Evolutionary conservation across 2,797 vertebrate genomes (phyloP), one percentile per base, ranked within the genome.

Genomic region (Helarctos malayanus): DNA sequence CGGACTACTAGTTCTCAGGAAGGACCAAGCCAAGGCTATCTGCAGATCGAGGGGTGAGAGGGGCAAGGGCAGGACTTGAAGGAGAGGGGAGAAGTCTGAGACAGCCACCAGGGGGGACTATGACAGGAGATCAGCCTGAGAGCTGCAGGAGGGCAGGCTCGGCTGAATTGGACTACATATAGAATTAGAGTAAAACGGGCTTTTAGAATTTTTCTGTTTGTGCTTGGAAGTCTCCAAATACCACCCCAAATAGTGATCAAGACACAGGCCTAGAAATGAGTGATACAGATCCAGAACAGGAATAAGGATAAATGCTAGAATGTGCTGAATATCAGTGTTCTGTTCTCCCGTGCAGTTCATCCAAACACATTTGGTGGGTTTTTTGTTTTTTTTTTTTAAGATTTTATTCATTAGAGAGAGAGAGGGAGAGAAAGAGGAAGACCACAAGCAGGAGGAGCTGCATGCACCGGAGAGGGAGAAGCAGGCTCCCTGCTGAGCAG

Each of bases 261-360:
- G 56, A 38, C 32, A 45, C 9, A 45, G 59, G 19, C 78, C 27
- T 78, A 52, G 14, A 57, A 59, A 76, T 2, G 4, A 4, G 1
- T 27, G 18, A 32, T 6, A 47, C 25, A 80, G 63, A 19, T 32
- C 75, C 68, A 73, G 68, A 71, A 68, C 6, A 35, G 21, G 63
- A 52, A 68, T 9, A 41, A 45, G 12, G 21, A 6, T 32, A 29
- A 63, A 47, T 6, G 10, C 32, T 11, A 25, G 5, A 41, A n/a
- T 13, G 35, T 0, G 2, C 29, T 16, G 23, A 14, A 16, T 12
- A 15, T 18, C 4, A 25, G 16, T 1, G 10, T 45, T 38, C 23
- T 85, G 45, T 32, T 29, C 38, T 75, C 80, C 8, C 18, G 4
- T 2, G 4, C 4, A 15, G 56, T 57, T 71, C 59, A 57, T 57